Conservation (phyloP, 2,113 vertebrate species). For the Lipophrys pholis region DNA sequence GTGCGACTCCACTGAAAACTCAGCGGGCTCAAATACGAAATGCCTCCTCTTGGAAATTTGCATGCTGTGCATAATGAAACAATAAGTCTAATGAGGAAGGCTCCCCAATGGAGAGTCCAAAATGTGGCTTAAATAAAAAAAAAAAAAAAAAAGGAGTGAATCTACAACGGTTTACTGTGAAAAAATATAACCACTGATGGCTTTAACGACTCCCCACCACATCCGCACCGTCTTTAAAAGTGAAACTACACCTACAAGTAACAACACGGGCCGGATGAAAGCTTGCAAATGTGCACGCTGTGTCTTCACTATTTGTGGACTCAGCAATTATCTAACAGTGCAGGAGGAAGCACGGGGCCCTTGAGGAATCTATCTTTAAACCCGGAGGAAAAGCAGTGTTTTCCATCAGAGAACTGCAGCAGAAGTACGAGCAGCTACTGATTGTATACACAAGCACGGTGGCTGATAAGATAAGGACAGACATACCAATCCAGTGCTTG, state of each 20-base stretch:
- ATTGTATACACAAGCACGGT: slow-evolving; percentile 56
- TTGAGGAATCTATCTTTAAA: slow-evolving; percentile 64
- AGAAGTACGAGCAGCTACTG: slow-evolving; percentile 28
- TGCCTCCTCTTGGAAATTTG: slow-evolving; percentile 29
- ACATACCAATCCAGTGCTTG: slow-evolving; percentile 38
- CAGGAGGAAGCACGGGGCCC: slow-evolving; percentile 57
- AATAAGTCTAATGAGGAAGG: slow-evolving; percentile 29
- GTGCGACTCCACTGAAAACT: slow-evolving; percentile 27
- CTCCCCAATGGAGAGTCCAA: neutral
- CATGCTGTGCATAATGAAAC: slow-evolving; percentile 48
- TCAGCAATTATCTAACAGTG: slow-evolving; percentile 57
- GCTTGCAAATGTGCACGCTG: slow-evolving; percentile 20
- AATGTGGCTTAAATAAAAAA: neutral
- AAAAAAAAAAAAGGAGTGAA: too few species aligned
- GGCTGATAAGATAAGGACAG: slow-evolving; percentile 71
- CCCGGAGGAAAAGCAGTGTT: slow-evolving; percentile 55
- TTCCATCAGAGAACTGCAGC: slow-evolving; percentile 55
- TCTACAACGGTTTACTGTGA: too few species aligned
- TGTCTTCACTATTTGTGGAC: slow-evolving; percentile 35
- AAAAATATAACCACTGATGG: neutral
- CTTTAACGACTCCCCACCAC: slow-evolving; percentile 5
- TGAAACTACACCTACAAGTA: slow-evolving; percentile 5
- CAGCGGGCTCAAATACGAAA: slow-evolving; percentile 23
- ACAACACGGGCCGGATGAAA: neutral
- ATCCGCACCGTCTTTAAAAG: neutral